A percentile compares a stretch with the other conserved stretches of the same genome.
phyloP scores from a whole-genome alignment of 2,888 invertebrate genomes.

The Nephrocerus scutellatus region DNA sequence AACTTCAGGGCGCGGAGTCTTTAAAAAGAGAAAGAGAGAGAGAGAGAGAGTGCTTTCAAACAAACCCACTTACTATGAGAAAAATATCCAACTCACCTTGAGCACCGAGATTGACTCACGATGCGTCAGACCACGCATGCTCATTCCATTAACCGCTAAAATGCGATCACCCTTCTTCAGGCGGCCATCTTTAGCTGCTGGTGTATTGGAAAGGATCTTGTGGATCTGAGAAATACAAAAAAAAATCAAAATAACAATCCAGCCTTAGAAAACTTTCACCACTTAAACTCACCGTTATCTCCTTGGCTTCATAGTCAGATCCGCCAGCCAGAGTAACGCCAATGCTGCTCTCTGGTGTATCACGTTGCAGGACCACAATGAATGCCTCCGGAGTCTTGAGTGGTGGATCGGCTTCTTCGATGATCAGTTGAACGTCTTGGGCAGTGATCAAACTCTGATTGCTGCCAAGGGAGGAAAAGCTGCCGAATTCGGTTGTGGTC shows the following conservation, averaged over 20 bases:
- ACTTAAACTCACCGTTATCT: constrained; percentile 68
- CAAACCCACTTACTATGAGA: too few relatives aligned
- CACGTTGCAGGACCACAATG: constrained; percentile 61
- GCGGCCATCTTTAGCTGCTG: constrained; percentile 79
- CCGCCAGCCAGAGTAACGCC: constrained; percentile 86
- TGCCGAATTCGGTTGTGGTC: constrained; percentile 46
- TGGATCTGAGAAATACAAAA: constrained; percentile 72
- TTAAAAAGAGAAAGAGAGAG: constrained; percentile 20
- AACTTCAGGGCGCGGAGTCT: constrained; percentile 74
- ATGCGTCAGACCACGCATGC: constrained; percentile 77
- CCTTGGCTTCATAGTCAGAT: constrained; percentile 84
- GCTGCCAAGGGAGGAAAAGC: constrained; percentile 48
- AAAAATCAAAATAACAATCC: too few relatives aligned
- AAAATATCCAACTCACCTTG: too few relatives aligned
- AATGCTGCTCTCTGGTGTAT: constrained; percentile 65
- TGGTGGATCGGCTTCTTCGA: constrained; percentile 61
- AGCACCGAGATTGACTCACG: constrained; percentile 79
- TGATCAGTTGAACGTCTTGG: constrained; percentile 57
- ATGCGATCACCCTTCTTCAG: constrained; percentile 83
- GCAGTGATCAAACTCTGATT: constrained; percentile 48
- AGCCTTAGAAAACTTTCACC: too few relatives aligned
- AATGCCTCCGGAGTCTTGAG: constrained; percentile 56
- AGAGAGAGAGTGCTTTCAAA: too few relatives aligned
- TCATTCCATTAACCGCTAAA: constrained; percentile 78
- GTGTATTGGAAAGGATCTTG: constrained; percentile 76